Evolutionary conservation across 1,140 invertebrate genomes (phyloP).

Genomic region (Sitophilus oryzae): DNA sequence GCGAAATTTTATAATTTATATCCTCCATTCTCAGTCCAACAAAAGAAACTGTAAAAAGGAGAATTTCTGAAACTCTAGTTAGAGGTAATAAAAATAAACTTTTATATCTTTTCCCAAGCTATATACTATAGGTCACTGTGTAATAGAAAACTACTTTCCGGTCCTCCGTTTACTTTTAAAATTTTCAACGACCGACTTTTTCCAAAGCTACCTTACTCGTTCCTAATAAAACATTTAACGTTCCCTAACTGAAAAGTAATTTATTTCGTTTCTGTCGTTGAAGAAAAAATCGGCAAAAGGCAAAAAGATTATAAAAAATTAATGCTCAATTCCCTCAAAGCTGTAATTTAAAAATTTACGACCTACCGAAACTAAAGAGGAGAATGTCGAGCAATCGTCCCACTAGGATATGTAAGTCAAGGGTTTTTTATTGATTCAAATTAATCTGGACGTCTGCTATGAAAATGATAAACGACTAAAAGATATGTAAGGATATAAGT

Average conservation of each 20-base stretch:
- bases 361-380: not conserved
- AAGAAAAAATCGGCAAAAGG: not conserved
- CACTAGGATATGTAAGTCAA: not conserved
- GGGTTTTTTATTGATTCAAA: not conserved
- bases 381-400: not conserved
- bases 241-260: not conserved
- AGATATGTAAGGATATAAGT: too few species aligned
- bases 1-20: too few species aligned
- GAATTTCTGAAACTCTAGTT: too few species aligned
- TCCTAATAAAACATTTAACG: not conserved
- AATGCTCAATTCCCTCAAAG: not conserved
- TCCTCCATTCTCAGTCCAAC: too few species aligned
- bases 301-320: not conserved
- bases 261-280: not conserved
- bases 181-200: not conserved
- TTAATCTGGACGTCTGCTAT: not conserved
- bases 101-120: not conserved
- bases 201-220: not conserved
- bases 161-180: not conserved
- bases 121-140: not conserved
- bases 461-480: too few species aligned
- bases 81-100: too few species aligned
- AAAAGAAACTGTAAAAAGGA: too few species aligned
- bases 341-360: not conserved
- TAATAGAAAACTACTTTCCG: not conserved